Conservation (phyloP, 2,797 vertebrate species). For the Distichodus sexfasciatus region DNA sequence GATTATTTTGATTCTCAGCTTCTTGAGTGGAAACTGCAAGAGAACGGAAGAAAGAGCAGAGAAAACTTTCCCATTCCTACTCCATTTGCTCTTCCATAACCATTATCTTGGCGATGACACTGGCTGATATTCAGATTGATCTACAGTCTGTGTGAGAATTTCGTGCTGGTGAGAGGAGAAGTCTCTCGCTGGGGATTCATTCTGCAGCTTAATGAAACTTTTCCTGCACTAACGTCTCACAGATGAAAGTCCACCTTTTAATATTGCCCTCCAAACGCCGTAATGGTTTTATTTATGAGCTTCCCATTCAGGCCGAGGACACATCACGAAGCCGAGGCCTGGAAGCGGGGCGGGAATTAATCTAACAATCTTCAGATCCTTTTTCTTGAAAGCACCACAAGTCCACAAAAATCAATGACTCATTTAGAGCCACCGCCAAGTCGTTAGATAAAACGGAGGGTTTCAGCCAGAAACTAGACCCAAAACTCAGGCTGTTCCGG, state of each 20-base stretch:
- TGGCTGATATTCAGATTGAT: conserved; percentile 75
- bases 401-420: conserved; percentile 63
- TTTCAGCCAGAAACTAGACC: conserved; percentile 50
- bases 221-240: conserved; percentile 63
- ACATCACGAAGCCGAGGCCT: conserved; percentile 51
- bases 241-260: conserved; percentile 65
- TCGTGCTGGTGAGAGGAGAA: conserved; percentile 54
- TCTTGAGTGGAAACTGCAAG: neutral
- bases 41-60: neutral
- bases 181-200: conserved; percentile 67
- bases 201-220: conserved; percentile 67
- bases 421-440: conserved; percentile 59
- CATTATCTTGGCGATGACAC: conserved; percentile 73
- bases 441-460: conserved; percentile 54
- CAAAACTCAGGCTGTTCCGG: conserved; percentile 25
- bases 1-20: neutral
- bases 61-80: conserved; percentile 41
- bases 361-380: conserved; percentile 58
- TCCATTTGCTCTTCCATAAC: conserved; percentile 65
- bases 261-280: conserved; percentile 65
- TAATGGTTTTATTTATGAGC: conserved; percentile 73
- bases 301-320: conserved; percentile 43
- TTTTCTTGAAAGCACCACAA: conserved; percentile 47
- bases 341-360: conserved; percentile 55
- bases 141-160: conserved; percentile 63